phyloP scores from a whole-genome alignment of 2,113 vertebrate species.

The Laticauda colubrina region DNA sequence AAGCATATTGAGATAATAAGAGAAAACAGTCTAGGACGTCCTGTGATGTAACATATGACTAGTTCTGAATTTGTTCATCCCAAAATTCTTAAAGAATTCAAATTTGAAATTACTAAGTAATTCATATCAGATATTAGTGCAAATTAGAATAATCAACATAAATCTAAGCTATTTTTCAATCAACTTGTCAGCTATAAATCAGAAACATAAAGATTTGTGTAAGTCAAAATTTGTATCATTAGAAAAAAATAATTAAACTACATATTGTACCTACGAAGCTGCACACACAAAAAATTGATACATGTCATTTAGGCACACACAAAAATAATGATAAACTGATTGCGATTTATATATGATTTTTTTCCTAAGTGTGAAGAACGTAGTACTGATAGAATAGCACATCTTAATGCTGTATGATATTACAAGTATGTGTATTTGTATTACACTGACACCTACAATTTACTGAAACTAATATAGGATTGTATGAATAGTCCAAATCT shows the following conservation, averaged over 20 bases:
- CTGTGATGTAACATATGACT: background rate
- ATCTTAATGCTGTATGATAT: background rate
- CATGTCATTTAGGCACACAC: conserved; percentile 23
- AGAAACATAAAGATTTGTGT: conserved; percentile 46
- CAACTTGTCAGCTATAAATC: conserved; percentile 27
- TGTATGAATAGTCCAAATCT: background rate
- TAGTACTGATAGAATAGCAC: background rate
- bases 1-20: background rate
- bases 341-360: conserved; percentile 24
- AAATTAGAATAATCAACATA: conserved; percentile 4
- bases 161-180: conserved; percentile 29
- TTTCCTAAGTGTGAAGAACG: conserved; percentile 27
- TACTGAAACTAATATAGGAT: background rate
- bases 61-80: background rate
- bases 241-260: conserved; percentile 48
- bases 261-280: conserved; percentile 8
- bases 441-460: background rate
- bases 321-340: conserved; percentile 31
- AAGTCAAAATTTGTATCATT: conserved; percentile 27
- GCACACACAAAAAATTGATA: conserved; percentile 40
- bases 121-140: background rate
- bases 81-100: background rate
- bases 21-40: background rate
- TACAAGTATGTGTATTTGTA: background rate
- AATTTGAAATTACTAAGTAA: background rate